Base-by-base conservation (phyloP, 2,113 vertebrate species). In the Typhlomys cinereus region DNA sequence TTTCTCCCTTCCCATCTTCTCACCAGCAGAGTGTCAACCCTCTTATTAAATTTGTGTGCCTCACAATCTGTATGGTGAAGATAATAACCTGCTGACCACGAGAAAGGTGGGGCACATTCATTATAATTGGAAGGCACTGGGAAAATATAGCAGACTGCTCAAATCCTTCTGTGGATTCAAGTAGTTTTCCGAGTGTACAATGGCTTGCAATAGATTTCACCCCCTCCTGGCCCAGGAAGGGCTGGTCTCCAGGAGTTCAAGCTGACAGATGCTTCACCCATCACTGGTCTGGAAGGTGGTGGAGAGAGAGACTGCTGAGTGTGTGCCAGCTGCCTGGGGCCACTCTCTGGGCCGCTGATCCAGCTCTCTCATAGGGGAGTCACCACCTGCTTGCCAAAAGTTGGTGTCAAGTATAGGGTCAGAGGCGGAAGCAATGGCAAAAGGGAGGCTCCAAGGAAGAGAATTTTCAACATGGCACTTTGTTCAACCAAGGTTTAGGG, bases 51-150 rank as follows among this genome's bases (percentile, higher is more conserved):
- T n/a, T 36, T 61, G 73, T 31, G 1, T 8, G 54, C 54, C 64
- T 93, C 70, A 66, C 29, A 6, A 76, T 61, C 64, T 69, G 3
- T 11, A 61, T 39, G 52, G 39, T 74, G 46, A 69, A 88, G 90
- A 92, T 94, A 91, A 87, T 31, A 87, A 92, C 46, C 57, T 67
- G 91, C 74, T 90, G 83, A 94, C 83, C 85, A 25, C 7, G 20
- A 44, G 82, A 85, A 36, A 90, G 67, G 39, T 0, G 14, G 29
- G 74, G 59, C n/a, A 13, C 44, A 10, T 86, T 95, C 48, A 85
- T 92, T 88, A 84, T 3, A n/a, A 82, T 7, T 86, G 66, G 73
- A 82, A 92, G 80, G 70, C 41, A 34, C 46, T 70, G 66, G 64
- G 85, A 81, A 90, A 79, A 92, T 34, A 92, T 0, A 44, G 36